Evolutionary conservation across 1,140 invertebrate genomes (phyloP), one percentile per base, ranked within the genome.

Genomic region (Lepeophtheirus salmonis): DNA sequence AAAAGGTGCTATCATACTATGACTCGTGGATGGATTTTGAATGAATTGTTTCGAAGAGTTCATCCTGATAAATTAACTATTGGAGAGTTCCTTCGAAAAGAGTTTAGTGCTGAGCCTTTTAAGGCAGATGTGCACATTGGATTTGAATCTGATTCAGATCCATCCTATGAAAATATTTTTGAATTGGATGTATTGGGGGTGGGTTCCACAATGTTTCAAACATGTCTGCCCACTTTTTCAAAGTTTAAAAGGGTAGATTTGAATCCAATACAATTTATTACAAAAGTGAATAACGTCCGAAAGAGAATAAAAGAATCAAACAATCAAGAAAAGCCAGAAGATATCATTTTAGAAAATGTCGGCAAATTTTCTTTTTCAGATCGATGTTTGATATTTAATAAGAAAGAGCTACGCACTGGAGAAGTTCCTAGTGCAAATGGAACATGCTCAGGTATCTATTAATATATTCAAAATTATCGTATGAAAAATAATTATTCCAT

Each of bases 11-110:
- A 60, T 50, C 57, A 60, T 60, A 14, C 49, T 4, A 13, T 60
- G 14, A 52, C 57, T 1, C 26, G 57, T 6, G 57, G 57, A 20
- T 60, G 57, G 30, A 25, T 60, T 3, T 4, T 41, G 13, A 60
- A 60, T 25, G 57, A 60, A 21, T 13, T 60, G 6, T 52, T 60
- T 20, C 23, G 57, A 53, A 12, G 57, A 4, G 57, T 60, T 50
- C 16, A 60, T 20, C 57, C 57, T 2, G 14, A 54, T 14, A 20
- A 20, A 2, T 20, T 20, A 14, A 54, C 52, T 3, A 54, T 54
- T 14, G 52, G 52, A 2, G 52, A 54, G 16, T 54, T 21, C 23
- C n/a, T 54, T 2, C 17, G 22, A 12, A 20, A 54, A 23, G 52
- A 54, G 17, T 16, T 54, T 18, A n/a, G 30, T 6, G 49, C 49